Percentiles rank a stretch among this genome's conserved stretches.
Evolutionary conservation across 1,140 invertebrate genomes (phyloP).

Genomic region (Aphis gossypii): DNA sequence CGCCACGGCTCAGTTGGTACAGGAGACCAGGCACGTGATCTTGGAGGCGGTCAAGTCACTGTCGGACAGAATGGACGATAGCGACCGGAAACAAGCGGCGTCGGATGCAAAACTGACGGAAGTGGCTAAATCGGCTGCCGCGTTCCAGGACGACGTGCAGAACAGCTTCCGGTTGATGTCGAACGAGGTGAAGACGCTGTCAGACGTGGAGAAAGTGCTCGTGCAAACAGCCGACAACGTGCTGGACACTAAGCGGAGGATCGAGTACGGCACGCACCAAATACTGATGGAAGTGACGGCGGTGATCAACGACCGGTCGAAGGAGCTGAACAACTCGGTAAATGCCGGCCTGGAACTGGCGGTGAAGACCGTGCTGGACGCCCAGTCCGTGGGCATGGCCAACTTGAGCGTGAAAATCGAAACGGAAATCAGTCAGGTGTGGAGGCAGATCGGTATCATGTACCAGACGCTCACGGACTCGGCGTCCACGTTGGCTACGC

Average conservation of each 20-base stretch:
- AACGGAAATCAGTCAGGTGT: conserved; percentile 77
- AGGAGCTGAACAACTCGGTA: conserved; percentile 74
- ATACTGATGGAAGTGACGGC: conserved; percentile 82
- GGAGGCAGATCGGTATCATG: conserved; percentile 71
- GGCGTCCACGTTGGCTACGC: conserved; percentile 74
- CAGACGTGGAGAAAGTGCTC: conserved; percentile 81
- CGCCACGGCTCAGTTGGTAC: neutral
- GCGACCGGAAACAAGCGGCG: neutral
- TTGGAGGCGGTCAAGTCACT: conserved; percentile 12
- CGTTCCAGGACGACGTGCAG: conserved; percentile 62
- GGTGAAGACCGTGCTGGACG: conserved; percentile 74
- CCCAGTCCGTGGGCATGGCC: conserved; percentile 75
- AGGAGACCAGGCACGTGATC: neutral
- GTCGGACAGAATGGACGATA: neutral
- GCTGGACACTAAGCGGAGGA: conserved; percentile 80
- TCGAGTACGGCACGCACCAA: conserved; percentile 85
- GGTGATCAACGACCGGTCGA: conserved; percentile 72
- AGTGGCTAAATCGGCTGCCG: neutral
- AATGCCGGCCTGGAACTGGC: conserved; percentile 75
- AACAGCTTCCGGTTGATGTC: conserved; percentile 63
- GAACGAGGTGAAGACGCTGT: conserved; percentile 64
- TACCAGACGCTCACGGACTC: conserved; percentile 82
- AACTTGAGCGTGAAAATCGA: conserved; percentile 83
- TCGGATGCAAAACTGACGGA: neutral
- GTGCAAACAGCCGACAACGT: conserved; percentile 85